Percentiles rank a stretch among this genome's conserved stretches.
Conservation (phyloP, 2,797 vertebrate genomes). For the Danio albolineatus region DNA sequence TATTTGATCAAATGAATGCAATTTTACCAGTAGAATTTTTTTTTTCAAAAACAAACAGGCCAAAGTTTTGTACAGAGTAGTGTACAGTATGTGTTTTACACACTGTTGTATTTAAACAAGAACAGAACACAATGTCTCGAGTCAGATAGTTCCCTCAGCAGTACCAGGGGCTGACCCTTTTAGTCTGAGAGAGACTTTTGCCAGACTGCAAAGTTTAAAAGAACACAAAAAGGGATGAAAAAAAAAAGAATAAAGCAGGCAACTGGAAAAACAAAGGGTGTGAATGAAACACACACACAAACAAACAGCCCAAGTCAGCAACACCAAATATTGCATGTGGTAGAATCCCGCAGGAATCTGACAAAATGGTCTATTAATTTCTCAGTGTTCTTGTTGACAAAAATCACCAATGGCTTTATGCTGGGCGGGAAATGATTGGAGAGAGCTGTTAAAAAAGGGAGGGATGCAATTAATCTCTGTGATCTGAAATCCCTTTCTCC, state of each 20-base stretch:
- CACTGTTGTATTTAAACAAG: not conserved
- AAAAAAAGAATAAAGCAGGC: conserved; percentile 4
- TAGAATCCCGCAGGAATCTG: conserved; percentile 78
- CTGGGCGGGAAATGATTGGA: conserved; percentile 72
- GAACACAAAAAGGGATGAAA: not conserved
- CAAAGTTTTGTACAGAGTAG: too few species aligned
- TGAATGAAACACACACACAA: not conserved
- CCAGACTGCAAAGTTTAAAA: conserved; percentile 2
- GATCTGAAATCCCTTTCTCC: conserved; percentile 91
- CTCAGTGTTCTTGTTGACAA: conserved; percentile 86
- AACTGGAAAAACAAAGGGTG: conserved; percentile 34
- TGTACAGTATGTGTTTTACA: too few species aligned
- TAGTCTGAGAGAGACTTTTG: not conserved
- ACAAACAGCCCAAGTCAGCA: conserved; percentile 2
- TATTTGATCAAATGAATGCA: too few species aligned
- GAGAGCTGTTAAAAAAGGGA: conserved; percentile 63
- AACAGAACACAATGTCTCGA: not conserved
- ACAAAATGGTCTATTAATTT: conserved; percentile 90
- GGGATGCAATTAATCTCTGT: conserved; percentile 91
- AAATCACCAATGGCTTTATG: conserved; percentile 88
- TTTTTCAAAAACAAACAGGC: too few species aligned
- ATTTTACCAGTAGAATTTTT: too few species aligned
- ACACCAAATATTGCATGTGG: conserved; percentile 54
- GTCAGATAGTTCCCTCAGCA: conserved; percentile 9
- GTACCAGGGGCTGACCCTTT: not conserved